Conservation (phyloP, 2,113 vertebrate species). For the Nothoprocta perdicaria region DNA sequence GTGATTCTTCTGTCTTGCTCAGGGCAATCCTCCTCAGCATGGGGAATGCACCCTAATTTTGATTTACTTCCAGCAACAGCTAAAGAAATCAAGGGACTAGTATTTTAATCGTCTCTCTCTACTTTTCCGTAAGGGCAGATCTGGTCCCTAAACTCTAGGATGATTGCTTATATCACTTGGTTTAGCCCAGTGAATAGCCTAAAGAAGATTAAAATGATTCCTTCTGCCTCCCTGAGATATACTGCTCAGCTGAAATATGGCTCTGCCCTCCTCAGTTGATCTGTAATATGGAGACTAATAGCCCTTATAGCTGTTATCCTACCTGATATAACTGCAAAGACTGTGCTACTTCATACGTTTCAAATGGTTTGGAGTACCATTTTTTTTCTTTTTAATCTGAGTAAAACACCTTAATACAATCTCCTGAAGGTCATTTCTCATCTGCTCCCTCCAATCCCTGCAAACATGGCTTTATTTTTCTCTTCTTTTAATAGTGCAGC, state of each 20-base stretch:
- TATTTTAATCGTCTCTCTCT: neutral
- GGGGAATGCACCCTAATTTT: neutral
- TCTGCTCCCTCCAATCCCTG: neutral
- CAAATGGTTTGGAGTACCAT: neutral
- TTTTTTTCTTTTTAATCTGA: neutral
- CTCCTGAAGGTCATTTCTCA: neutral
- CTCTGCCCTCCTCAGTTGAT: neutral
- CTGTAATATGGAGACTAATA: slow-evolving; percentile 7
- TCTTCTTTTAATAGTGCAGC: neutral
- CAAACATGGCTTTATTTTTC: neutral
- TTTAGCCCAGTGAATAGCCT: neutral
- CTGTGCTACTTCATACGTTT: neutral
- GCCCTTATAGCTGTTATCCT: neutral
- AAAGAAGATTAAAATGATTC: slow-evolving; percentile 45
- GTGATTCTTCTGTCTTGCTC: neutral
- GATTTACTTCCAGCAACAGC: neutral
- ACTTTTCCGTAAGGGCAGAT: neutral
- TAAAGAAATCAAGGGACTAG: neutral
- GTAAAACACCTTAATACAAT: neutral
- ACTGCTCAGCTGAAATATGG: slow-evolving; percentile 20
- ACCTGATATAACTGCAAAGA: neutral
- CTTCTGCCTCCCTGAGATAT: slow-evolving; percentile 16
- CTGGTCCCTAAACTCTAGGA: neutral
- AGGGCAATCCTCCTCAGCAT: neutral
- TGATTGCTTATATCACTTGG: slow-evolving; percentile 5